A percentile compares a stretch with the other conserved stretches of the same genome.
phyloP scores from a whole-genome alignment of 2,888 invertebrate species.

The Cyclophora albipunctata region DNA sequence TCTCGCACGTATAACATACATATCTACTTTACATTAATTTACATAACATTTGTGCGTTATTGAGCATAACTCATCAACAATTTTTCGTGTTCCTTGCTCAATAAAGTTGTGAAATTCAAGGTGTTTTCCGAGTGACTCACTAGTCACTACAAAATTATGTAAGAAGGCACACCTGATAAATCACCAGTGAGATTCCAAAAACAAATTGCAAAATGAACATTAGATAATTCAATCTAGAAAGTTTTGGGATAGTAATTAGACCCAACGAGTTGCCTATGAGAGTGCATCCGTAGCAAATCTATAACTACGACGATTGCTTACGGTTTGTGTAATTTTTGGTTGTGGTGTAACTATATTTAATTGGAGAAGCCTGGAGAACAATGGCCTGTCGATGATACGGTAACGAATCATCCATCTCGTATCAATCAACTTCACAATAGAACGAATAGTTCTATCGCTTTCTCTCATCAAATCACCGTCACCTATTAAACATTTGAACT shows the following conservation, averaged over 20 bases:
- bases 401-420: constrained; percentile 43
- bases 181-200: too few species aligned
- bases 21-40: not conserved
- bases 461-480: constrained; percentile 29
- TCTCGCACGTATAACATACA: constrained; percentile 26
- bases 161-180: too few species aligned
- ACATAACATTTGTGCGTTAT: not conserved
- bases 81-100: not conserved
- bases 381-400: constrained; percentile 42
- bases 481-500: constrained; percentile 30
- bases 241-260: too few species aligned
- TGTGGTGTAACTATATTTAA: constrained; percentile 35
- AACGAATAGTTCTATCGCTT: constrained; percentile 43
- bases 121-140: not conserved
- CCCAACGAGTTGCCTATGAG: too few species aligned
- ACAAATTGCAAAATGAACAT: too few species aligned
- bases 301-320: constrained; percentile 8
- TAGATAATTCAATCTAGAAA: too few species aligned
- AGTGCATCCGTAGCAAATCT: too few species aligned
- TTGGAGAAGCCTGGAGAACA: constrained; percentile 47
- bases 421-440: constrained; percentile 58
- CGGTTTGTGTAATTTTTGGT: constrained; percentile 20
- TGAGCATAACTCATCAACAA: not conserved
- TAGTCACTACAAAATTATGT: too few species aligned
- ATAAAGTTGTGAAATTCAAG: not conserved